phyloP scores from a whole-genome alignment of 2,888 invertebrate species.

The Diachrysia chrysitis region DNA sequence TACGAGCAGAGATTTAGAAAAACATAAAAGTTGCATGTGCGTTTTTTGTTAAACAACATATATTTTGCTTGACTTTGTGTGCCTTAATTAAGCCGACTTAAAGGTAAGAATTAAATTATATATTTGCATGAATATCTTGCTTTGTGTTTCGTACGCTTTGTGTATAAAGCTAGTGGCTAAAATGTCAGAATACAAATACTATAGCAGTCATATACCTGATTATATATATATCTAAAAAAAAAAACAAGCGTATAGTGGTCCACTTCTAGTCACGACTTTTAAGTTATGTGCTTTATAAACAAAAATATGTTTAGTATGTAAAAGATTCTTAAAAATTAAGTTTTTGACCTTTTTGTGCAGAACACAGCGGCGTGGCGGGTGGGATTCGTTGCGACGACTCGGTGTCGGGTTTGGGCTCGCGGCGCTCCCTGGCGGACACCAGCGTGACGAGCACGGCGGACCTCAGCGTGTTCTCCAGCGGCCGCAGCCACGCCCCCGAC shows the following conservation, averaged over 20 bases:
- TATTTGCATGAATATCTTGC: conserved; percentile 54
- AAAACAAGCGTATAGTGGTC: not conserved
- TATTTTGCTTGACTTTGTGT: conserved; percentile 70
- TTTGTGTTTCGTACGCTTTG: conserved; percentile 52
- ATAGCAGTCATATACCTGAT: conserved; percentile 19
- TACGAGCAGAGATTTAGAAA: conserved; percentile 81
- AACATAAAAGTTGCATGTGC: conserved; percentile 69
- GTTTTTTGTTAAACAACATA: conserved; percentile 58
- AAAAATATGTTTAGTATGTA: not conserved
- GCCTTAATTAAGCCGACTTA: conserved; percentile 39
- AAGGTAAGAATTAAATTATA: conserved; percentile 60
- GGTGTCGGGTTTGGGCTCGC: conserved; percentile 92
- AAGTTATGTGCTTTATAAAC: too few species aligned
- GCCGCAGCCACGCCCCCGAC: conserved; percentile 92
- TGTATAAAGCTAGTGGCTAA: conserved; percentile 39
- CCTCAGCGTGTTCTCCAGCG: conserved; percentile 93
- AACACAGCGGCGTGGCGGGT: conserved; percentile 82
- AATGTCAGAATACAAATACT: not conserved
- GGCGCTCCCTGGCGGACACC: conserved; percentile 94
- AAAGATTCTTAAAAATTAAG: not conserved
- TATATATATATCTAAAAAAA: not conserved
- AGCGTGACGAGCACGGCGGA: conserved; percentile 95
- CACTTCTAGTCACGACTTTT: not conserved
- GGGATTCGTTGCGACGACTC: conserved; percentile 89
- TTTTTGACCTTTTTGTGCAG: conserved; percentile 64